Evolutionary conservation across 2,113 vertebrate genomes (phyloP).

Genomic region (Coreoperca whiteheadi): DNA sequence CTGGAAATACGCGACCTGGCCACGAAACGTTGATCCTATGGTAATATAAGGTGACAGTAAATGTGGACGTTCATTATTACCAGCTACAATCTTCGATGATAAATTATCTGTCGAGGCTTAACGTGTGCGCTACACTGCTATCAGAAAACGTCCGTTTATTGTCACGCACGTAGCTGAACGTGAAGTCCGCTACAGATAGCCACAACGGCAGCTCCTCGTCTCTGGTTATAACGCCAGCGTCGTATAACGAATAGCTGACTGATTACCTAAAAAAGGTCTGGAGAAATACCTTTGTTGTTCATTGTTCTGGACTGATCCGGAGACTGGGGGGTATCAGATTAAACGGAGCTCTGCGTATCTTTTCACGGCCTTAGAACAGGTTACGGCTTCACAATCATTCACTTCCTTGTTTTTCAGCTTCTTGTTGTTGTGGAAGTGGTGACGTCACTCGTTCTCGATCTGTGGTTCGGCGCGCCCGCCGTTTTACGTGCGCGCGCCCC

Average conservation of each 20-base stretch:
- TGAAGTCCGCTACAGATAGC: slow-evolving; percentile 52
- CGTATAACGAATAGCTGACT: slow-evolving; percentile 46
- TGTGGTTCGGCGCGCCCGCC: slow-evolving; percentile 24
- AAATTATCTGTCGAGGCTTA: not conserved
- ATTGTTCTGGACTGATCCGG: slow-evolving; percentile 70
- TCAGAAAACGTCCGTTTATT: slow-evolving; percentile 54
- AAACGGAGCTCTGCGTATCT: slow-evolving; percentile 61
- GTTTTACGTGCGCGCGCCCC: slow-evolving; percentile 49
- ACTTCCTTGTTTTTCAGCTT: slow-evolving; percentile 88
- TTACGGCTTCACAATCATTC: slow-evolving; percentile 69
- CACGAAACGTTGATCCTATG: not conserved
- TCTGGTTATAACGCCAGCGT: slow-evolving; percentile 32
- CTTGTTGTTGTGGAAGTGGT: slow-evolving; percentile 82
- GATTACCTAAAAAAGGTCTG: not conserved
- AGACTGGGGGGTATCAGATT: slow-evolving; percentile 38
- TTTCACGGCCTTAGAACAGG: slow-evolving; percentile 69
- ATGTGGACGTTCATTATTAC: not conserved
- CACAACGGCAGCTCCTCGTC: slow-evolving; percentile 46
- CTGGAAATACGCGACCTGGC: slow-evolving; percentile 25
- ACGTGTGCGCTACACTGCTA: slow-evolving; percentile 9
- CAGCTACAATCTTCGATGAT: not conserved
- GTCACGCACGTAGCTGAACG: slow-evolving; percentile 67
- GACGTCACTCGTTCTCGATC: slow-evolving; percentile 75
- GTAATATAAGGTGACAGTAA: slow-evolving; percentile 15
- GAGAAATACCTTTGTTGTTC: slow-evolving; percentile 87